Conservation (phyloP, 1,140 invertebrate genomes). For the Lordiphosa stackelbergi region DNA sequence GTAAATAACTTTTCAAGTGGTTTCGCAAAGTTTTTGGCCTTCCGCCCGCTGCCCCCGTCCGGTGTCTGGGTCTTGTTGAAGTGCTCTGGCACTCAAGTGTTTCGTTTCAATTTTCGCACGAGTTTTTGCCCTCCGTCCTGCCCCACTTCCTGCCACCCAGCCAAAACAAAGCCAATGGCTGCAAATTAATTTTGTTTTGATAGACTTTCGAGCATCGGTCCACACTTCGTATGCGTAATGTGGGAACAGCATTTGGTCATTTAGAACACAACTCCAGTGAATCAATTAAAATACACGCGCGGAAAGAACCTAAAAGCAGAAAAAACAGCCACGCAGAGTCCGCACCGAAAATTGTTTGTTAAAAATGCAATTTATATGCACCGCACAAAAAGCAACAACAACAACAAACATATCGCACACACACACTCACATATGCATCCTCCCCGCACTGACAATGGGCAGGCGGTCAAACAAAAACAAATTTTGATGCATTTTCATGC, state of each 20-base stretch:
- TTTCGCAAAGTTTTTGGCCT: constrained; percentile 69
- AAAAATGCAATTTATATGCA: constrained; percentile 74
- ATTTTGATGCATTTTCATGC: constrained; percentile 63
- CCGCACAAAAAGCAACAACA: constrained; percentile 39
- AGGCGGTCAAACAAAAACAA: constrained; percentile 42
- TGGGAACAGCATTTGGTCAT: constrained; percentile 40
- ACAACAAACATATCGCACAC: constrained; percentile 32
- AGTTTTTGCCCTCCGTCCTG: constrained; percentile 17
- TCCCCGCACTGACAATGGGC: constrained; percentile 32
- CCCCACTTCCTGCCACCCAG: not conserved
- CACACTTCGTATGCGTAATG: constrained; percentile 54
- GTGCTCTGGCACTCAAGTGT: constrained; percentile 63
- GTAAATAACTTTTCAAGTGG: constrained; percentile 75
- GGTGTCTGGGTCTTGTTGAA: constrained; percentile 40
- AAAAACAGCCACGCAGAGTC: constrained; percentile 32
- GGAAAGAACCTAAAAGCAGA: constrained; percentile 13
- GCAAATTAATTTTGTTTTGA: constrained; percentile 74
- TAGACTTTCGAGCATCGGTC: constrained; percentile 58
- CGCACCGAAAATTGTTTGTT: constrained; percentile 56
- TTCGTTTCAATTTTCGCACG: constrained; percentile 71
- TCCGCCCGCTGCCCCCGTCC: not conserved
- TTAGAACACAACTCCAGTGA: constrained; percentile 42
- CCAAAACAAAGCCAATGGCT: constrained; percentile 41
- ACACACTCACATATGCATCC: constrained; percentile 14
- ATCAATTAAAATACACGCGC: constrained; percentile 61